Evolutionary conservation across 2,797 vertebrate genomes (phyloP), one percentile per base, ranked within the genome.

Genomic region (Onychomys arenicola): DNA sequence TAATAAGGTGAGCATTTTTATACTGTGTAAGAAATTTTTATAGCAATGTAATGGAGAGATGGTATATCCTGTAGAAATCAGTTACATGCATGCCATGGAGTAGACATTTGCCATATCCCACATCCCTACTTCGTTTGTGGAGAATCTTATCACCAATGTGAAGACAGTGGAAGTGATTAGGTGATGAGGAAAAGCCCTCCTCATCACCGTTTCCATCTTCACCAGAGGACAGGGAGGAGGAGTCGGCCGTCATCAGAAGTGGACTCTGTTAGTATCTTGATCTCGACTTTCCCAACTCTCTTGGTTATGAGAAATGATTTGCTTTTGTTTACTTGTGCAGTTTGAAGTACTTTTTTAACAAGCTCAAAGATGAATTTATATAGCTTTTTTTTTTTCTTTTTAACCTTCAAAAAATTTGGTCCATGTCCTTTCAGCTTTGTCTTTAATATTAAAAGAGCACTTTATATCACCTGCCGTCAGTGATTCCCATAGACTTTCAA

Each of bases 1-100:
- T 98, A 99, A 99, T 97, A 99, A 99, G 99, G 99, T 99, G 99
- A 98, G 95, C 34, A 37, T 75, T 94, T 65, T 52, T 95, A 49
- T n/a, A 76, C 34, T 86, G 32, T 84, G 0, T 89, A 71, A 57
- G 32, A 63, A 37, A 63, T 78, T 82, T 93, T 86, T 37, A 11
- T 90, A 43, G 65, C 63, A 34, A 23, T 84, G 37, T 52, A 89
- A 40, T 91, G 81, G 94, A 81, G 34, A 57, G 29, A 46, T 32
- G 67, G 0, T 91, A 34, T 83, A 55, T 73, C 89, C 89, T 92
- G 65, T 94, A 49, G 92, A 61, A 96, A 85, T 94, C 49, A 65
- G 1, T 91, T 83, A 75, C 17, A 29, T 87, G 34, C 19, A 40
- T 49, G 32, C 21, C 52, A 6, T 75, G 40, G 19, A 90, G 32